These are phyloP conservation scores for Chelonus insularis DNA, from an alignment of 1,140 invertebrate species.

Conservation along the genomic window DNA sequence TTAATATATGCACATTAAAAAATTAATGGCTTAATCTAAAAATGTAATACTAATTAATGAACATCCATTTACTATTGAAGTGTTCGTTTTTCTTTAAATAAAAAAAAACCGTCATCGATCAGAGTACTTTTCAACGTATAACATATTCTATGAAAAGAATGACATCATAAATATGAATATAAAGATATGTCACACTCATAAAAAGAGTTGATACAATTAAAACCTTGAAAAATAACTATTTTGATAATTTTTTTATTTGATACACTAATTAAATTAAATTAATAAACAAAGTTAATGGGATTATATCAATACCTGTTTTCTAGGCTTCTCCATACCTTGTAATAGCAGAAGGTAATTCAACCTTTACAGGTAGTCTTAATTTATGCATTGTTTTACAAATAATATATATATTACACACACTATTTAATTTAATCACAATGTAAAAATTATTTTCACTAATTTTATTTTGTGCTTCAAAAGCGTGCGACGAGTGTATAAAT, in stretches of 20 bases:
- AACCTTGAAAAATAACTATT: neutral
- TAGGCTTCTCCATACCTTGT: constrained; percentile 52
- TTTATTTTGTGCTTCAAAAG: neutral
- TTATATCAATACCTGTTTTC: constrained; percentile 40
- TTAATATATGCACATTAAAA: too few species aligned
- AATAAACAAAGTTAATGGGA: constrained; percentile 11
- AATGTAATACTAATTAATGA: too few species aligned
- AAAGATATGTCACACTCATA: too few species aligned
- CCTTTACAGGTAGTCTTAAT: constrained; percentile 53
- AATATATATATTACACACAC: constrained; percentile 34
- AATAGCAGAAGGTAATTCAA: constrained; percentile 52
- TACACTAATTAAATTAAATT: neutral
- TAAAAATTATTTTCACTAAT: neutral
- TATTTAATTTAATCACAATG: constrained; percentile 16
- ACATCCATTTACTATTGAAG: too few species aligned
- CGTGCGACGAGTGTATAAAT: too few species aligned
- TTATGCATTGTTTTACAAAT: constrained; percentile 50
- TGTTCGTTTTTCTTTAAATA: too few species aligned
- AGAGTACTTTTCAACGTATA: too few species aligned
- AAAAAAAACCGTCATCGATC: too few species aligned
- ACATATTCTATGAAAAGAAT: too few species aligned
- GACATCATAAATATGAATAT: too few species aligned
- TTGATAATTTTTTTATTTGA: too few species aligned
- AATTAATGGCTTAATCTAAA: too few species aligned
- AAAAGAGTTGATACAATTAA: neutral